phyloP scores from a whole-genome alignment of 2,888 invertebrate species.

The Caenorhabditis afra region DNA sequence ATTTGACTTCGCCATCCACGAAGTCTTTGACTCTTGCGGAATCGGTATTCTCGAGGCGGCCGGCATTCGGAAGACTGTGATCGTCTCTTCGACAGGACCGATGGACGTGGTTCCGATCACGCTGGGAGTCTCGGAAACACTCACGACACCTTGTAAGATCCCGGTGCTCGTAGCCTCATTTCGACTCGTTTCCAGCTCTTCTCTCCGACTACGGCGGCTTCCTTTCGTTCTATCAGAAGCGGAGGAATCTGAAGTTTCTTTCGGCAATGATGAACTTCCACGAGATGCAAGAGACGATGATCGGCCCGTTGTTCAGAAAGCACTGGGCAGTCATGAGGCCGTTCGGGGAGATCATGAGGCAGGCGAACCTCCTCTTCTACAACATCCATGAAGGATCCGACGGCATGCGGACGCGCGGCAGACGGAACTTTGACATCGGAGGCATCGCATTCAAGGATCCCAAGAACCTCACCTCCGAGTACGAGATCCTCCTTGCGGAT shows the following conservation, averaged over 20 bases:
- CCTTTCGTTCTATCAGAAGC: slow-evolving; percentile 16
- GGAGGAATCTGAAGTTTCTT: slow-evolving; percentile 47
- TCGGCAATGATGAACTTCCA: slow-evolving; percentile 55
- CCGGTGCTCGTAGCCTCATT: neutral
- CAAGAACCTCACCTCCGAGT: slow-evolving; percentile 20
- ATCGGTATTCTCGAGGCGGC: slow-evolving; percentile 55
- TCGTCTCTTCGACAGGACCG: slow-evolving; percentile 63
- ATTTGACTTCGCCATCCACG: slow-evolving; percentile 61
- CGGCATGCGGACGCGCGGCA: slow-evolving; percentile 28
- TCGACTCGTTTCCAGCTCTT: slow-evolving; percentile 29
- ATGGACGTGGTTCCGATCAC: slow-evolving; percentile 62
- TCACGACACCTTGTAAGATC: slow-evolving; percentile 47
- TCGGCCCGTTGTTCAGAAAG: slow-evolving; percentile 21
- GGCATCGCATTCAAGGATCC: slow-evolving; percentile 58
- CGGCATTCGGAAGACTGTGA: slow-evolving; percentile 55
- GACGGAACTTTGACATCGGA: slow-evolving; percentile 58
- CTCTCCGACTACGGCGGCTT: slow-evolving; percentile 53
- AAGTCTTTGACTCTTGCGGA: slow-evolving; percentile 68
- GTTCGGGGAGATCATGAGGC: slow-evolving; percentile 48
- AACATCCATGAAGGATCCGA: slow-evolving; percentile 52
- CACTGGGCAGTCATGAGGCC: slow-evolving; percentile 29
- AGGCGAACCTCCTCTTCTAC: slow-evolving; percentile 40
- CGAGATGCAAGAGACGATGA: slow-evolving; percentile 43
- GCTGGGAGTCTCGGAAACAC: slow-evolving; percentile 53
- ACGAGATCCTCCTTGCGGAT: slow-evolving; percentile 25